Conservation (phyloP, 2,888 invertebrate genomes). For the Lampropteryx suffumata region DNA sequence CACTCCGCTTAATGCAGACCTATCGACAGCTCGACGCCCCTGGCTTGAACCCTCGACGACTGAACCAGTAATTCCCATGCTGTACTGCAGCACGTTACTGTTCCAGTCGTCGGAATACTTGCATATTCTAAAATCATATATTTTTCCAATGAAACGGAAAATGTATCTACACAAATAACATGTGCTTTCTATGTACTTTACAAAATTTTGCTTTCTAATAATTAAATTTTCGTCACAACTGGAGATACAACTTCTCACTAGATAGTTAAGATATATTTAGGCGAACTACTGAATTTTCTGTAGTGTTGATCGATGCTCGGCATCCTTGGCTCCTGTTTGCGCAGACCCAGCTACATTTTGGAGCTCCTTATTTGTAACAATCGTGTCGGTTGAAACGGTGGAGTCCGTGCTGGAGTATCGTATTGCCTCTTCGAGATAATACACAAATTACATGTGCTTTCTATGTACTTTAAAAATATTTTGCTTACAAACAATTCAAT, state of each 20-base stretch:
- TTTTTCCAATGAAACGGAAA: not conserved
- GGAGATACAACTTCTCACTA: no score
- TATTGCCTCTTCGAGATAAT: conserved; percentile 6
- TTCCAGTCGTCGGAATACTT: no score
- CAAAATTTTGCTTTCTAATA: no score
- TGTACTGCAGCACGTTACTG: no score
- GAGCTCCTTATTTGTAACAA: conserved; percentile 32
- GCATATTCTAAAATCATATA: conserved; percentile 4
- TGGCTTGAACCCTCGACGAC: conserved; percentile 41
- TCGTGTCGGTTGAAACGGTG: conserved; percentile 47
- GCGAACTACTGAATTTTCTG: conserved; percentile 12
- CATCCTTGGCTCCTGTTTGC: conserved; percentile 33
- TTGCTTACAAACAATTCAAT: no score
- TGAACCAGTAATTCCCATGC: conserved; percentile 17
- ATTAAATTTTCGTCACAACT: no score
- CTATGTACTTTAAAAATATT: no score
- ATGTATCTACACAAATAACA: no score
- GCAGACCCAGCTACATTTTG: conserved; percentile 49
- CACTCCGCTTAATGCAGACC: conserved; percentile 12
- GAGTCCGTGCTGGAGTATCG: conserved; percentile 35
- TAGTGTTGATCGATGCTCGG: conserved; percentile 8
- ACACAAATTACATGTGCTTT: no score
- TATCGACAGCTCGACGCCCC: conserved; percentile 2
- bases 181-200: no score
- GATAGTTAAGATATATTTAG: no score